Percentiles rank a stretch among this genome's conserved stretches.
Conservation (phyloP, 2,888 invertebrate species). For the Teleogryllus oceanicus region DNA sequence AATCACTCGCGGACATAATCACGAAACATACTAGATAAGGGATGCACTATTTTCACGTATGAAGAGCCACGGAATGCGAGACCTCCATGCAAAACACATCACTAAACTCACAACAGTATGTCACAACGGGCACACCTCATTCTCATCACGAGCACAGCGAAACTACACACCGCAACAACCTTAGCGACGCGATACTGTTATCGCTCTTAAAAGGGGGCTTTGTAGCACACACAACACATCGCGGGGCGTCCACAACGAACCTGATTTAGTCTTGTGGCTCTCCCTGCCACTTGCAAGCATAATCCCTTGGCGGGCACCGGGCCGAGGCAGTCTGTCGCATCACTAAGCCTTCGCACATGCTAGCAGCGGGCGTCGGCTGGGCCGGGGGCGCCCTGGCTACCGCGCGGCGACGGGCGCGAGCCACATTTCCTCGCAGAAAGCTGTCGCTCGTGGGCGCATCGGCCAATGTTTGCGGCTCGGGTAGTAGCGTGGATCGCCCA, state of each 20-base stretch:
- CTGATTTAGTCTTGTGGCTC: conserved; percentile 18
- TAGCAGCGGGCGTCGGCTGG: conserved; percentile 52
- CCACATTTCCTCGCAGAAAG: conserved; percentile 42
- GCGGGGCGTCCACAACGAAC: neutral
- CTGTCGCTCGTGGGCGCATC: conserved; percentile 23
- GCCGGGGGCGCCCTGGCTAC: conserved; percentile 40
- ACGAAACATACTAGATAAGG: too few relatives aligned
- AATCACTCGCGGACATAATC: too few relatives aligned
- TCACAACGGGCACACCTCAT: too few relatives aligned
- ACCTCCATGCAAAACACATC: too few relatives aligned
- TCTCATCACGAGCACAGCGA: too few relatives aligned
- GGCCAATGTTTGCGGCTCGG: conserved; percentile 21
- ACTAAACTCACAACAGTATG: too few relatives aligned
- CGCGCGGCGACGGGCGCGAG: conserved; percentile 27
- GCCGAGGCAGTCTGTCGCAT: neutral
- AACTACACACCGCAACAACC: too few relatives aligned
- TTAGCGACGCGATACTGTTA: too few relatives aligned
- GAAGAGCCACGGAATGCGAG: too few relatives aligned
- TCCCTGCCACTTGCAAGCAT: conserved; percentile 1
- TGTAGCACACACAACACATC: too few relatives aligned
- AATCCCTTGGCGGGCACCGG: conserved; percentile 2
- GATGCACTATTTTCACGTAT: too few relatives aligned
- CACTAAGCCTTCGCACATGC: neutral
- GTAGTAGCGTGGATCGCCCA: neutral
- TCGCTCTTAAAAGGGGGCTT: too few relatives aligned